A percentile compares a stretch with the other conserved stretches of the same genome.
Conservation (phyloP, 2,797 vertebrate genomes). For the Pipistrellus kuhlii region DNA sequence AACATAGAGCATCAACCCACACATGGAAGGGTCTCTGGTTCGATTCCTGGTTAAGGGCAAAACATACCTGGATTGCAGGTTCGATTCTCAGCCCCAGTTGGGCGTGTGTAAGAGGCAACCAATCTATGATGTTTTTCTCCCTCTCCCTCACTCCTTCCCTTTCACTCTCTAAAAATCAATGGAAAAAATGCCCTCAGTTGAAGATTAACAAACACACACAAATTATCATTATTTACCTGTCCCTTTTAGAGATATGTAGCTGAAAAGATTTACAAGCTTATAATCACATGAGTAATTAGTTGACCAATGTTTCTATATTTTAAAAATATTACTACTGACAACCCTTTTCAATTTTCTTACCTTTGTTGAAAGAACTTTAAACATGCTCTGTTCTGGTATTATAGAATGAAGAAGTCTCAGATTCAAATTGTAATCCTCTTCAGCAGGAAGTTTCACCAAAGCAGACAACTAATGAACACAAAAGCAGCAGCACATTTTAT, state of each 20-base stretch:
- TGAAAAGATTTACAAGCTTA: constrained; percentile 52
- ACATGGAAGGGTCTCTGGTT: background rate
- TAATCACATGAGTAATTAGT: background rate
- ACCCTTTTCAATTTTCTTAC: constrained; percentile 85
- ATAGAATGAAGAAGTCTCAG: constrained; percentile 93
- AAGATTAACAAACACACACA: background rate
- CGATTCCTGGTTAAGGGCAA: background rate
- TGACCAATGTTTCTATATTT: constrained; percentile 16
- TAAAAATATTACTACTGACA: constrained; percentile 63
- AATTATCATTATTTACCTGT: background rate
- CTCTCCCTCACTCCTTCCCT: background rate
- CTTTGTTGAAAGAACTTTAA: constrained; percentile 97
- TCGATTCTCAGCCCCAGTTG: background rate
- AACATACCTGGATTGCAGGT: background rate
- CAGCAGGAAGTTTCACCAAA: constrained; percentile 91
- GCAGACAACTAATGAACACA: constrained; percentile 90
- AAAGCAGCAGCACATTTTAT: constrained; percentile 51
- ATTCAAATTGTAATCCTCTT: constrained; percentile 91
- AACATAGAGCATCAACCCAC: background rate
- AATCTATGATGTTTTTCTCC: background rate
- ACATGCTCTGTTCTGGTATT: constrained; percentile 93
- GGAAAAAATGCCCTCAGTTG: background rate
- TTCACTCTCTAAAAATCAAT: background rate
- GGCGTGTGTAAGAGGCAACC: background rate
- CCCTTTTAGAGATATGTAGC: background rate